Conservation (phyloP, 2,888 invertebrate genomes). For the Pandemis cinnamomeana region DNA sequence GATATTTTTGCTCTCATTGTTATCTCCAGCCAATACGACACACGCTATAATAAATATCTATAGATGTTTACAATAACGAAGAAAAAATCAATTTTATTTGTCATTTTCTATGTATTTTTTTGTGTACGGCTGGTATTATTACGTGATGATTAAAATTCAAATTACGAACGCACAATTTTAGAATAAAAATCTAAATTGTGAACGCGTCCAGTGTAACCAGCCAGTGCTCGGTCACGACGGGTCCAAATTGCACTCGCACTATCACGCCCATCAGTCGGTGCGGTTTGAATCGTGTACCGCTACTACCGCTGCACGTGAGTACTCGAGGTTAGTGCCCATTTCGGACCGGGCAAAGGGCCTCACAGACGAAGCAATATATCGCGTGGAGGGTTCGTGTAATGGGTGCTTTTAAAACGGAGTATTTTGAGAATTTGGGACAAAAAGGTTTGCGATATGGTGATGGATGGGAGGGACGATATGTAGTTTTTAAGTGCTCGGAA, state of each 20-base stretch:
- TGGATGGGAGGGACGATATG: conserved; percentile 25
- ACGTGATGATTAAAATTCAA: neutral
- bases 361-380: conserved; percentile 21
- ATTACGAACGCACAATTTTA: conserved; percentile 10
- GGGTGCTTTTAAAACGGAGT: conserved; percentile 34
- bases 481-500: conserved; percentile 26
- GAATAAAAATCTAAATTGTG: conserved; percentile 25
- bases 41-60: neutral
- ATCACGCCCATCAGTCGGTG: conserved; percentile 38
- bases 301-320: conserved; percentile 33
- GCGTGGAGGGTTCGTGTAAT: conserved; percentile 27
- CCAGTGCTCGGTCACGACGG: conserved; percentile 37
- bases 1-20: neutral
- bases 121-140: neutral
- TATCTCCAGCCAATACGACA: no score
- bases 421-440: conserved; percentile 37
- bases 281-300: conserved; percentile 37
- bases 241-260: conserved; percentile 40
- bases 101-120: neutral
- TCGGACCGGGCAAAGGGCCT: conserved; percentile 38
- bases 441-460: conserved; percentile 32
- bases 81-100: neutral
- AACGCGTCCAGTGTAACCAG: conserved; percentile 23
- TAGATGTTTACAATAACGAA: neutral
- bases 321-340: conserved; percentile 39